These are phyloP conservation scores for Epizoanthus fatuus DNA, from an alignment of 92 coral and sea anemone species.

Conservation along the genomic window DNA sequence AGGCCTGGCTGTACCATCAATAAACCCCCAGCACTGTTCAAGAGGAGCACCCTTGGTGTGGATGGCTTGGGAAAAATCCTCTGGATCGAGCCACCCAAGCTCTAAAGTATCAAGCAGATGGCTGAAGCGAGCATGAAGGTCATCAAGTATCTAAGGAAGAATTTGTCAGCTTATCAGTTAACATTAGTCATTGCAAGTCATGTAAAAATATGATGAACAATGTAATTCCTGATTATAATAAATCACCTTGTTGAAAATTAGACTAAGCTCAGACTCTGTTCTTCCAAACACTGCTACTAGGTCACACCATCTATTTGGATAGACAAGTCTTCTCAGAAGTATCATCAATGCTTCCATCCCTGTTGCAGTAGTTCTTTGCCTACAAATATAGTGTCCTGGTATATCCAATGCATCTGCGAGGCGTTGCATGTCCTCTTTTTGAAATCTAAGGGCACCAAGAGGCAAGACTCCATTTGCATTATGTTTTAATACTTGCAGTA, in stretches of 20 bases:
- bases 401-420: slow-evolving; percentile 58
- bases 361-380: slow-evolving; percentile 66
- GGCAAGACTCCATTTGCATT: slow-evolving; percentile 6
- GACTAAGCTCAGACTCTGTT: slow-evolving; percentile 64
- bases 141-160: slow-evolving; percentile 23
- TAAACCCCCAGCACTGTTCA: background rate
- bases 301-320: slow-evolving; percentile 75
- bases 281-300: slow-evolving; percentile 66
- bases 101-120: slow-evolving; percentile 63
- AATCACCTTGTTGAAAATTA: slow-evolving; percentile 63
- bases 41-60: slow-evolving; percentile 4
- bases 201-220: background rate
- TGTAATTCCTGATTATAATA: background rate
- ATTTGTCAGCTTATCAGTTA: background rate
- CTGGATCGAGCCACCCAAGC: slow-evolving; percentile 44
- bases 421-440: slow-evolving; percentile 59
- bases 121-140: slow-evolving; percentile 19
- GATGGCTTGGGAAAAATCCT: slow-evolving; percentile 9
- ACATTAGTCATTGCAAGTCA: too few relatives aligned
- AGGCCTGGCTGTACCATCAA: background rate
- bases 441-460: slow-evolving; percentile 44
- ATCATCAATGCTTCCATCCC: slow-evolving; percentile 78
- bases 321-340: slow-evolving; percentile 68
- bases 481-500: background rate
- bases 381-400: slow-evolving; percentile 63